Evolutionary conservation across 2,888 invertebrate genomes (phyloP).

Genomic region (Plebejus anna): DNA sequence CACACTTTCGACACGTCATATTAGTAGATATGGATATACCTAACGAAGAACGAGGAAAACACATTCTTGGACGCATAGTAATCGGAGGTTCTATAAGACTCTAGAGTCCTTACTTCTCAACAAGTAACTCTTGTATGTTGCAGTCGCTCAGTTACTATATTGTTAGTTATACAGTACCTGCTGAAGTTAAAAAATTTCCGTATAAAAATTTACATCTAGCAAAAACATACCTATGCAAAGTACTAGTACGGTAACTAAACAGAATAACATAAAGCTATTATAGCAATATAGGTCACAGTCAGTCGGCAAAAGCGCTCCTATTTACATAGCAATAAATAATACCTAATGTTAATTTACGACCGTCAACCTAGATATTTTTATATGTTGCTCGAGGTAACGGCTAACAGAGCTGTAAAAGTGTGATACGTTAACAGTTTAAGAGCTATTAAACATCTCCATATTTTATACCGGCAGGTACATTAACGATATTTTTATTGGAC

Average conservation of each 20-base stretch:
- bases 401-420: slow-evolving; percentile 5
- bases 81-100: no score
- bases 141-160: no score
- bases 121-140: no score
- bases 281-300: not conserved
- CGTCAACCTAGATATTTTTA: slow-evolving; percentile 22
- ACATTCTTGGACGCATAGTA: no score
- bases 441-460: slow-evolving; percentile 15
- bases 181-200: no score
- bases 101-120: no score
- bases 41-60: no score
- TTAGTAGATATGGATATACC: no score
- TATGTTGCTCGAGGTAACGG: slow-evolving; percentile 22
- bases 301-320: not conserved
- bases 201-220: no score
- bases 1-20: no score
- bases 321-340: slow-evolving; percentile 25
- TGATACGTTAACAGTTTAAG: slow-evolving; percentile 12
- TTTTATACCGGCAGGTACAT: not conserved
- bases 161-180: no score
- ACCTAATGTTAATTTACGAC: slow-evolving; percentile 18
- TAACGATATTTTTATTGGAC: slow-evolving; percentile 1
- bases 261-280: not conserved
- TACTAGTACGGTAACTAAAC: not conserved
- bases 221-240: not conserved